Percentiles rank a stretch among this genome's conserved stretches.
Conservation (phyloP, 2,113 vertebrate species). For the Pangasianodon hypophthalmus region DNA sequence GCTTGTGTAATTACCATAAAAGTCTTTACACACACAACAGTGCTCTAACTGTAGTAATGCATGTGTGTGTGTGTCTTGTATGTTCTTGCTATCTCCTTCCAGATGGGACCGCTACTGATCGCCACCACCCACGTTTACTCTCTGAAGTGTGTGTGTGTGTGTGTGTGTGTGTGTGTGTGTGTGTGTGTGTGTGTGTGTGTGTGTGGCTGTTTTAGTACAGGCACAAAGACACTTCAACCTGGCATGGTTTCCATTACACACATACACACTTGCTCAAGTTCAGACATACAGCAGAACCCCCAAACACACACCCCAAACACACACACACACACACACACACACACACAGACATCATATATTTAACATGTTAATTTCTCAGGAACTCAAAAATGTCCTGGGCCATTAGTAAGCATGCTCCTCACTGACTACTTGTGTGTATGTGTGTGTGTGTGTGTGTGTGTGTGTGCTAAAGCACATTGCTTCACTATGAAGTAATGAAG, state of each 20-base stretch:
- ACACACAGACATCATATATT: slow-evolving; percentile 13
- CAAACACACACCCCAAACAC: slow-evolving; percentile 7
- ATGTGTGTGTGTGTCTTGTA: no score
- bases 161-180: slow-evolving; percentile 4
- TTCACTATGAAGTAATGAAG: slow-evolving; percentile 58
- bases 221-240: not conserved
- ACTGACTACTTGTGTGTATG: not conserved
- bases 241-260: slow-evolving; percentile 32
- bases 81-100: not conserved
- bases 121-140: not conserved
- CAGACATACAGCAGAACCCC: slow-evolving; percentile 32
- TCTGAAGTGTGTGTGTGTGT: slow-evolving; percentile 8
- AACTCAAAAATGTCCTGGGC: slow-evolving; percentile 15
- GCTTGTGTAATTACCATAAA: not conserved
- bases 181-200: slow-evolving; percentile 3
- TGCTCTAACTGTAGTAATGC: not conserved
- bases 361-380: slow-evolving; percentile 18
- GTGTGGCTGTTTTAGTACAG: not conserved
- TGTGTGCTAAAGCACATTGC: slow-evolving; percentile 31
- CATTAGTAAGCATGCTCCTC: slow-evolving; percentile 9
- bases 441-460: not conserved
- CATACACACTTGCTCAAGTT: not conserved
- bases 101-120: slow-evolving; percentile 7
- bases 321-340: slow-evolving; percentile 12
- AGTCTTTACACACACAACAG: not conserved